Conservation (phyloP, 2,113 vertebrate species). For the Sturnus vulgaris region DNA sequence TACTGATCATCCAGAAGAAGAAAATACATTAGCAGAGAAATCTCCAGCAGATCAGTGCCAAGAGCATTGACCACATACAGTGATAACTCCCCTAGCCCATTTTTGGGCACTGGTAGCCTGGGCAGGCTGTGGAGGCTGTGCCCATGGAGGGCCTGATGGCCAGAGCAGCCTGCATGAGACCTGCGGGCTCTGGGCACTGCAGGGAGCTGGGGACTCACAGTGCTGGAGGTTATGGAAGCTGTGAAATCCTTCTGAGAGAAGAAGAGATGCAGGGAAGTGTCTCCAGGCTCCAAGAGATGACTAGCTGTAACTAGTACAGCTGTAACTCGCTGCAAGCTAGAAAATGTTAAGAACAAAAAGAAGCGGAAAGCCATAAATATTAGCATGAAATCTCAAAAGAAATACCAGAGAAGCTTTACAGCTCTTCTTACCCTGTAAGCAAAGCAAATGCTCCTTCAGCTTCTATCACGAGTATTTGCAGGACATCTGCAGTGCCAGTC, state of each 20-base stretch:
- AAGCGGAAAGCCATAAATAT: background rate
- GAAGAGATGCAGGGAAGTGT: background rate
- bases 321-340: background rate
- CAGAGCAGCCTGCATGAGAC: background rate
- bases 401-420: background rate
- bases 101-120: background rate
- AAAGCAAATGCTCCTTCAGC: background rate
- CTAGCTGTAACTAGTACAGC: background rate
- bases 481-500: background rate
- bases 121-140: background rate
- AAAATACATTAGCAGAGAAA: background rate
- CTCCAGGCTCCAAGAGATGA: background rate
- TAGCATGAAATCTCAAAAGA: background rate
- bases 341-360: background rate
- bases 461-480: background rate
- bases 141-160: background rate
- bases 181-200: accelerated
- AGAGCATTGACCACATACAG: background rate
- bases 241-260: background rate
- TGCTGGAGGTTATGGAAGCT: background rate
- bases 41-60: background rate
- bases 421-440: background rate
- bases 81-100: background rate
- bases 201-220: background rate
- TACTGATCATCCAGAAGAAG: background rate